phyloP scores from a whole-genome alignment of 2,797 vertebrate genomes.

The Moxostoma hubbsi region DNA sequence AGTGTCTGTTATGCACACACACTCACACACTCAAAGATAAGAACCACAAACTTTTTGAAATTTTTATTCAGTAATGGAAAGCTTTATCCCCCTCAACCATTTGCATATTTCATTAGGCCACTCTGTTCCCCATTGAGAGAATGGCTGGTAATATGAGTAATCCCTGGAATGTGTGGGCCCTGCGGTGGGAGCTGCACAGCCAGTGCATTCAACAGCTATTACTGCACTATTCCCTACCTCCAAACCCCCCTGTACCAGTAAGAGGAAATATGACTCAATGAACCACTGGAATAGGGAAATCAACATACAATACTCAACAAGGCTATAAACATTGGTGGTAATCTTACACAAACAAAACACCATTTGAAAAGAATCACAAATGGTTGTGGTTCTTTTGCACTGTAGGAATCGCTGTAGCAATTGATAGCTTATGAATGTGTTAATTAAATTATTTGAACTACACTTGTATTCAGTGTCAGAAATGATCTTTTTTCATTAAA shows the following conservation, averaged over 20 bases:
- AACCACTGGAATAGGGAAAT: slow-evolving; percentile 27
- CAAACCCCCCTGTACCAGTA: slow-evolving; percentile 22
- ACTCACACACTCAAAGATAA: slow-evolving; percentile 18
- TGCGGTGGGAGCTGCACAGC: slow-evolving; percentile 14
- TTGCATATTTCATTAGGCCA: slow-evolving; percentile 56
- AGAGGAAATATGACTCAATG: slow-evolving; percentile 40
- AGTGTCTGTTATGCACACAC: slow-evolving; percentile 13
- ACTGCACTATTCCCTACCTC: slow-evolving; percentile 37
- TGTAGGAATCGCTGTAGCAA: background rate
- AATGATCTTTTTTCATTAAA: too few relatives aligned
- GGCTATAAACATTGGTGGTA: background rate
- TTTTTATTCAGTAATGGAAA: slow-evolving; percentile 54
- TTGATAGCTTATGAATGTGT: background rate
- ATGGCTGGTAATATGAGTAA: slow-evolving; percentile 54
- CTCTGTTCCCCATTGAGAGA: slow-evolving; percentile 50
- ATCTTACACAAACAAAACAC: slow-evolving; percentile 23
- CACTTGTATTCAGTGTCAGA: background rate
- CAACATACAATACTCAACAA: slow-evolving; percentile 40
- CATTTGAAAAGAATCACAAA: background rate
- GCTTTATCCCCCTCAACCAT: slow-evolving; percentile 52
- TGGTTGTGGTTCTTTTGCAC: background rate
- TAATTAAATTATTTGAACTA: slow-evolving; percentile 9
- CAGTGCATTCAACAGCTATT: slow-evolving; percentile 50
- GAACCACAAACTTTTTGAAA: slow-evolving; percentile 49
- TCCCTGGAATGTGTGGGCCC: slow-evolving; percentile 48